Conservation (phyloP, 2,888 invertebrate genomes). For the Lobophora halterata region DNA sequence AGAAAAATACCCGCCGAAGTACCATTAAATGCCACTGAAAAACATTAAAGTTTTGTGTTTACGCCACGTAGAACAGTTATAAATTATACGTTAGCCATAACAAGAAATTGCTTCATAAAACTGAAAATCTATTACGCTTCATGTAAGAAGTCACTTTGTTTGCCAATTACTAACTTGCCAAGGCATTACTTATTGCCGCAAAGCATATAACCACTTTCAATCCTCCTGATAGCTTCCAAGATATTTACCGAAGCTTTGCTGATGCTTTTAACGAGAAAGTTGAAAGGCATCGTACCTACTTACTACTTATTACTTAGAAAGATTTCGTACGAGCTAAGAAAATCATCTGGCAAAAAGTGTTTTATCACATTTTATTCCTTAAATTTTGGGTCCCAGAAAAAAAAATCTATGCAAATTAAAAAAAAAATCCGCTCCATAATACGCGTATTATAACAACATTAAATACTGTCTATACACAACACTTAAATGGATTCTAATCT, state of each 20-base stretch:
- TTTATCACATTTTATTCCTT: too few species aligned
- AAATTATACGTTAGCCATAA: conserved; percentile 21
- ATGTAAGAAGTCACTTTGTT: conserved; percentile 10
- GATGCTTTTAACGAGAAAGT: conserved; percentile 8
- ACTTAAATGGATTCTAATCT: too few species aligned
- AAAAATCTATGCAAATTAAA: too few species aligned
- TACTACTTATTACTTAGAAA: too few species aligned
- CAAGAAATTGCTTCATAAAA: conserved; percentile 27
- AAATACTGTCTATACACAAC: too few species aligned
- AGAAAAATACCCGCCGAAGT: too few species aligned
- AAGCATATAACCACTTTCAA: conserved; percentile 8
- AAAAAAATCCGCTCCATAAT: too few species aligned
- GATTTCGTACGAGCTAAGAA: too few species aligned
- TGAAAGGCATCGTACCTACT: conserved; percentile 1
- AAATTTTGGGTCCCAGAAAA: too few species aligned
- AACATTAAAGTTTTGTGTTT: conserved; percentile 1
- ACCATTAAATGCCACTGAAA: too few species aligned
- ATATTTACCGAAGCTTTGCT: conserved; percentile 8
- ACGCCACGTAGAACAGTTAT: conserved; percentile 7
- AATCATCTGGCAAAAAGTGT: too few species aligned
- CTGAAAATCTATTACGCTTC: conserved; percentile 21
- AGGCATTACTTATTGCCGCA: conserved; percentile 9
- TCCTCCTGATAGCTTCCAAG: conserved; percentile 5
- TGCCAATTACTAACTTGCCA: conserved; percentile 10
- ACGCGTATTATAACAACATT: too few species aligned